Conservation (phyloP, 2,113 vertebrate species). For the Rhinoptilus africanus region DNA sequence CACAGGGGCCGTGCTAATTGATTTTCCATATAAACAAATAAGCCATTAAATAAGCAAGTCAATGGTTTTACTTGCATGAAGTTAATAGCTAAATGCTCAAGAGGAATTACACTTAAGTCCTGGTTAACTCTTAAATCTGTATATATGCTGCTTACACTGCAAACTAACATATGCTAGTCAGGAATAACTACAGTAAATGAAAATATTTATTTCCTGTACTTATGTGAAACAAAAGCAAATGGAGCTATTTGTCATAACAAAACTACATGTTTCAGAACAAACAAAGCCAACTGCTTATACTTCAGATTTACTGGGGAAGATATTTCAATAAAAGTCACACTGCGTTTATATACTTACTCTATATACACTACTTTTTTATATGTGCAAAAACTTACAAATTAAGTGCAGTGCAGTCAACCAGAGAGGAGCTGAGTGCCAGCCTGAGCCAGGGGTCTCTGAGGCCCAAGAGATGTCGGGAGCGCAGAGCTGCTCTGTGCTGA, state of each 20-base stretch:
- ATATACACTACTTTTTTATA: background rate
- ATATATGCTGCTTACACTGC: background rate
- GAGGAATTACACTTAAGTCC: constrained; percentile 55
- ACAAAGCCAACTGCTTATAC: background rate
- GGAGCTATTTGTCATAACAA: background rate
- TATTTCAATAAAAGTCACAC: background rate
- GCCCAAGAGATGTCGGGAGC: background rate
- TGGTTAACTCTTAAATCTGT: constrained; percentile 57
- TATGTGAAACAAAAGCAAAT: constrained; percentile 9
- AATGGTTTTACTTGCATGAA: constrained; percentile 52
- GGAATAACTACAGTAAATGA: background rate
- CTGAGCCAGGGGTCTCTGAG: background rate
- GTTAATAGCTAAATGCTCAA: constrained; percentile 53
- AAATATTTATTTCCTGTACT: background rate
- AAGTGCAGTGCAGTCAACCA: background rate
- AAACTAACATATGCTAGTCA: background rate
- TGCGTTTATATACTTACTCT: background rate
- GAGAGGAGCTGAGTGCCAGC: background rate
- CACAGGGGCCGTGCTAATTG: constrained; percentile 62
- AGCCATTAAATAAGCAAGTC: constrained; percentile 66
- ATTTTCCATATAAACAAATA: constrained; percentile 74
- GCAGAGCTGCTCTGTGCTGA: background rate
- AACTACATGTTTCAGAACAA: background rate
- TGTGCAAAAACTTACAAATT: background rate
- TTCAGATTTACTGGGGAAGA: background rate